Percentiles rank a stretch among this genome's conserved stretches.
Evolutionary conservation across 2,888 invertebrate species (phyloP).

Genomic region (Leptura quadrifasciata): DNA sequence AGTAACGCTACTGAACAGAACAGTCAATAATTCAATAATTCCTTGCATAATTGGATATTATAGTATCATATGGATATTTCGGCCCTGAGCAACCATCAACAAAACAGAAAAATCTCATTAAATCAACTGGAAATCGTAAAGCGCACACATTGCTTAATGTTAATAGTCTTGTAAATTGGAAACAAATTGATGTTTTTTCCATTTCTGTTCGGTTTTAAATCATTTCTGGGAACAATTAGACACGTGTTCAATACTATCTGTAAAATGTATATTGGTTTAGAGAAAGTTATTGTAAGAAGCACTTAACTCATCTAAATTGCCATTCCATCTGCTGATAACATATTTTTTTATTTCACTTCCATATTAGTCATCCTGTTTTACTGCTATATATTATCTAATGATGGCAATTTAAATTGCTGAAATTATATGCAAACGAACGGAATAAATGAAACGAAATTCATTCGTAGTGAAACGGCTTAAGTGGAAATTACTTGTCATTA

Average conservation of each 20-base stretch:
- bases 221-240: slow-evolving; percentile 59
- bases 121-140: slow-evolving; percentile 43
- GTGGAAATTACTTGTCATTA: slow-evolving; percentile 10
- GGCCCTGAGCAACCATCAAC: background rate
- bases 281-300: slow-evolving; percentile 54
- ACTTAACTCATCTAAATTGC: slow-evolving; percentile 35
- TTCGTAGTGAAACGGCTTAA: background rate
- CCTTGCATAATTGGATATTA: too few relatives aligned
- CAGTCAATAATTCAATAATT: too few relatives aligned
- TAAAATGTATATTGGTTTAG: slow-evolving; percentile 50
- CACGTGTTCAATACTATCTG: slow-evolving; percentile 57
- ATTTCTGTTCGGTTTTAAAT: slow-evolving; percentile 53
- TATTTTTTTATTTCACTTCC: slow-evolving; percentile 30
- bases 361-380: slow-evolving; percentile 27
- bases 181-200: slow-evolving; percentile 56
- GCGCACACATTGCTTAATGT: slow-evolving; percentile 45
- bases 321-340: slow-evolving; percentile 32
- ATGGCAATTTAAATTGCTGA: slow-evolving; percentile 15
- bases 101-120: slow-evolving; percentile 35
- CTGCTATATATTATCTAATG: slow-evolving; percentile 22
- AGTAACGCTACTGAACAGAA: too few relatives aligned
- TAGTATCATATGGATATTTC: background rate
- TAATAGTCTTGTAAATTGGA: slow-evolving; percentile 57
- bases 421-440: slow-evolving; percentile 14
- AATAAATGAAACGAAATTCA: background rate